Evolutionary conservation across 2,113 vertebrate species (phyloP).

Genomic region (Dipodomys merriami): DNA sequence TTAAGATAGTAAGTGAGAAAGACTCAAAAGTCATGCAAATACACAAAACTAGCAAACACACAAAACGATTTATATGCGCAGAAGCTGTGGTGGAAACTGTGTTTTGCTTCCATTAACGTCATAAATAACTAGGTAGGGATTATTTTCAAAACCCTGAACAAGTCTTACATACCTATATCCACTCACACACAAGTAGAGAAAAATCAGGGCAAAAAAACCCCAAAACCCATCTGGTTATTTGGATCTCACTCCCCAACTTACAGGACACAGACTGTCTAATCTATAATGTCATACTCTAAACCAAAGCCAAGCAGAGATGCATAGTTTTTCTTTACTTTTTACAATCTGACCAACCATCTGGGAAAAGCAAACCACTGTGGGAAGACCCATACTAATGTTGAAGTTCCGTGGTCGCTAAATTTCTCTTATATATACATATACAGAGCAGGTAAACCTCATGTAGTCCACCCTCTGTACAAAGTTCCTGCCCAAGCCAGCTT

Average conservation of each 20-base stretch:
- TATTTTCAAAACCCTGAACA: neutral
- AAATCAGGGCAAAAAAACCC: neutral
- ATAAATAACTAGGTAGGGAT: neutral
- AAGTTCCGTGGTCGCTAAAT: too few species aligned
- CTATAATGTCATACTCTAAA: too few species aligned
- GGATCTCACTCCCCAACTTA: neutral
- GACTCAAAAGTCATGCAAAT: neutral
- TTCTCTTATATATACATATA: neutral
- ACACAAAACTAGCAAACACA: neutral
- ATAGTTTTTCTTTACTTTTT: neutral
- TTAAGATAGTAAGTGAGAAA: neutral
- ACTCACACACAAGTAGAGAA: neutral
- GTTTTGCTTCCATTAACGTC: too few species aligned
- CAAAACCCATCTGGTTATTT: neutral
- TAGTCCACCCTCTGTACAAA: neutral
- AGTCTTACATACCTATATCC: neutral
- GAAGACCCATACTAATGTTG: neutral
- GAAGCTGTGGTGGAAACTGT: too few species aligned
- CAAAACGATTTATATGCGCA: too few species aligned
- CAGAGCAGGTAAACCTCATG: neutral
- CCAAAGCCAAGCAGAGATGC: neutral
- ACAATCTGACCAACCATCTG: neutral
- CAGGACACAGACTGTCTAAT: accelerated
- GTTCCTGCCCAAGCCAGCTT: neutral
- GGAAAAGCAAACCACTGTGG: neutral